These are phyloP conservation scores for Leucophora obtusa DNA, from an alignment of 2,888 invertebrate species.

Conservation along the genomic window DNA sequence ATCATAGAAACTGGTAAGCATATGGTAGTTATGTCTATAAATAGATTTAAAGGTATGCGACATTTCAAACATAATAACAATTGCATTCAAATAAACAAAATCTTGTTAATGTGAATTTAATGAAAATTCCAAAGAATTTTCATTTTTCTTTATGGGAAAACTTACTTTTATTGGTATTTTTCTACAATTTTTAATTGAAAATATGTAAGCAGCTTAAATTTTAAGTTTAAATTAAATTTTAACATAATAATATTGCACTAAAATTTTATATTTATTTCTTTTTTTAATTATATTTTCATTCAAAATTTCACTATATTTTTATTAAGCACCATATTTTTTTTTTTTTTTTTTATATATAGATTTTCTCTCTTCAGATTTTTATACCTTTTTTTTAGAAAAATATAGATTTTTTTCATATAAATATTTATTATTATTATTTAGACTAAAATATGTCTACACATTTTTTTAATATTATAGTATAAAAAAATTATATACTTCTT, in stretches of 20 bases:
- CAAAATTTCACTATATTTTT: slow-evolving; percentile 38
- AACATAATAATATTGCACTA: slow-evolving; percentile 58
- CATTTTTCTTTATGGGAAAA: background rate
- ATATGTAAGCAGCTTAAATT: background rate
- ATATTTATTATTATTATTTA: slow-evolving; percentile 10
- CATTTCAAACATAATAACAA: slow-evolving; percentile 55
- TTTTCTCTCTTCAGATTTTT: background rate
- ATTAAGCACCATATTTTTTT: slow-evolving; percentile 51
- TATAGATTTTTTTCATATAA: slow-evolving; percentile 12
- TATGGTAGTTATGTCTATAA: slow-evolving; percentile 63
- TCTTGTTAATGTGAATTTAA: background rate
- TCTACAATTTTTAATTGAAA: slow-evolving; percentile 32
- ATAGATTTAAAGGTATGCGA: slow-evolving; percentile 60
- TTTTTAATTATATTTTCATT: background rate
- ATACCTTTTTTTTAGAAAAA: background rate
- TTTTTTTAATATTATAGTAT: slow-evolving; percentile 38
- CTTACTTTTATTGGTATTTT: slow-evolving; percentile 39
- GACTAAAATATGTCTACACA: slow-evolving; percentile 44
- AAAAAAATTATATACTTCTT: slow-evolving; percentile 45
- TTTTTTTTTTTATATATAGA: background rate
- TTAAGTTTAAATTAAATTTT: slow-evolving; percentile 35
- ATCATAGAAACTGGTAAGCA: slow-evolving; percentile 61
- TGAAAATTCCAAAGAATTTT: background rate
- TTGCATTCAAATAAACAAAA: slow-evolving; percentile 43
- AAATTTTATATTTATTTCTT: slow-evolving; percentile 19